Base-by-base conservation (phyloP, 1,140 invertebrate genomes). In the Ostrea edulis region DNA sequence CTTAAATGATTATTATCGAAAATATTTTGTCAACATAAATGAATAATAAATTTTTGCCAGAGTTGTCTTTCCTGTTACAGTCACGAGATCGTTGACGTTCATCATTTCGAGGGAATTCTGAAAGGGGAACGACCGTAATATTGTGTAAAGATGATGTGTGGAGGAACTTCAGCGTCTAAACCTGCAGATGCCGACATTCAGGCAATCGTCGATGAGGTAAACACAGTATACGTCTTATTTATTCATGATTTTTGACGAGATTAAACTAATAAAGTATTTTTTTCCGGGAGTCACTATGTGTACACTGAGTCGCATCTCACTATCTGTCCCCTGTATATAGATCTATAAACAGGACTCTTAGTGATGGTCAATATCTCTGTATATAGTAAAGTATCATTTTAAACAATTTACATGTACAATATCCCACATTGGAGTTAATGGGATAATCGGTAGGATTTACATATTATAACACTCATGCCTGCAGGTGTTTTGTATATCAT, bases 171-270 rank as follows among this genome's bases (percentile, higher is more conserved):
- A 25, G 22, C 82, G 2, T 35, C 58, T n/a, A 58, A 58, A 20
- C 4, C 35, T 8, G 86, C 86, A 58, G 77, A 82, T 51, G 77
- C 22, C n/a, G 86, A 87, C 17, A 58, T 82, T 25, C 51, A 87
- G 44, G 29, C 22, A 2, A 51, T 82, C 7, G 35, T 87, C 8
- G 54, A 62, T 20, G 29, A 87, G 86, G 86, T 87, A 52, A 81
- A 14, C n/a, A n/a, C n/a, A 20, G 0, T n/a, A 62, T 62, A 62
- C 17, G 12, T 11, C 51, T 53, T 52, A 44, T 44, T 25, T 83
- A 14, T n/a, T n/a, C n/a, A n/a, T n/a, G 12, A 1, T 11, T 0
- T 20, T 54, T 44, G 4, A 52, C 11, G 3, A 0, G 29, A 44
- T 82, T 51, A 44, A n/a, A n/a, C n/a, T n/a, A n/a, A n/a, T n/a